Evolutionary conservation across 2,797 vertebrate genomes (phyloP), one percentile per base, ranked within the genome.

Genomic region (Hemibagrus guttatus): DNA sequence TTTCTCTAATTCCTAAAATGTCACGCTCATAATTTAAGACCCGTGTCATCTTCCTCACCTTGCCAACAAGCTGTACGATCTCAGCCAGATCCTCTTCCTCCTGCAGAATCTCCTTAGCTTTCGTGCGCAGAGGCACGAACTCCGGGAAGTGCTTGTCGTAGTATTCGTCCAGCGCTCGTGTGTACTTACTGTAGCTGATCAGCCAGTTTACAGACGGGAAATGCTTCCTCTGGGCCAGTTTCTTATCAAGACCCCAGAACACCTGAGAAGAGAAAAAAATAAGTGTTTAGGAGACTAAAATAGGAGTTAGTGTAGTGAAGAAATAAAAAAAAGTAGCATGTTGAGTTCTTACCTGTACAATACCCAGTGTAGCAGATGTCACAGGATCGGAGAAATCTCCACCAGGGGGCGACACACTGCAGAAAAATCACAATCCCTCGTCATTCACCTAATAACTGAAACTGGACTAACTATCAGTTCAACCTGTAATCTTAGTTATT

Each of bases 171-270:
- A 99, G 94, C 0, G 98, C 97, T 74, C 98, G 95, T 0, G 96
- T 99, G 92, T 99, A 99, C 89, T 99, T 99, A 95, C 98, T 99
- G 95, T 99, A 99, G 92, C 98, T 99, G 92, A 99, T 99, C 63
- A 99, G 95, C 98, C 98, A 99, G 92, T 99, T 99, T 17, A 99
- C 98, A 19, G 98, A 99, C 0, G 98, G 98, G 92, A 99, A 99
- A 91, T 99, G 98, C 91, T 99, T 99, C 80, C 98, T 97, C 90
- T 99, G 98, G 69, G 98, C 98, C 92, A 99, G 93, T 91, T 99
- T 99, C 94, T 99, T 99, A 94, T 99, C 98, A 93, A 99, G 93
- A 72, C 98, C 98, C 98, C 98, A 99, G 93, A 99, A 99, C 80
- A 99, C 98, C 98, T 96, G 35, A 21, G 21, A 76, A 35, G 19